phyloP scores from a whole-genome alignment of 2,797 vertebrate species.

The Labeo calbasu region DNA sequence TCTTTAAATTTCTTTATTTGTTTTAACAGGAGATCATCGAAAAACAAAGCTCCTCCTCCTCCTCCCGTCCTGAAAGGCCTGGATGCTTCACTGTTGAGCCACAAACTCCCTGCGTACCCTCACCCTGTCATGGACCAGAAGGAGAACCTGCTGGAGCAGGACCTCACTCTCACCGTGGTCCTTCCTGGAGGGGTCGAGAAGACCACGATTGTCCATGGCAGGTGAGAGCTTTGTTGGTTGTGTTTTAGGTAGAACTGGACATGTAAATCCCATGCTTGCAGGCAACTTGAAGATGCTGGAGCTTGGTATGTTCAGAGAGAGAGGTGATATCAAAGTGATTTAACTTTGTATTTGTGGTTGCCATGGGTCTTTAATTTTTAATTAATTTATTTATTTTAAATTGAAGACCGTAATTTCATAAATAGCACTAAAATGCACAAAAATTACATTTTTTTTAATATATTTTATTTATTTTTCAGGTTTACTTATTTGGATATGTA shows the following conservation, averaged over 20 bases:
- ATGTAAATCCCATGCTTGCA: background rate
- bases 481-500: too few relatives aligned
- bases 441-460: too few relatives aligned
- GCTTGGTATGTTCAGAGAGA: background rate
- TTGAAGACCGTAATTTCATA: too few relatives aligned
- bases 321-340: background rate
- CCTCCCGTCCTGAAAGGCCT: slow-evolving; percentile 77
- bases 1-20: too few relatives aligned
- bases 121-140: slow-evolving; percentile 87
- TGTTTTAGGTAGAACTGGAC: slow-evolving; percentile 4
- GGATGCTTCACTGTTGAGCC: slow-evolving; percentile 74
- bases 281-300: background rate
- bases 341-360: background rate
- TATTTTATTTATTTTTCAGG: too few relatives aligned
- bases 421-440: too few relatives aligned
- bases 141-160: slow-evolving; percentile 85
- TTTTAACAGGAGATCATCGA: slow-evolving; percentile 84
- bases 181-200: slow-evolving; percentile 89
- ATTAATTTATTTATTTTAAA: too few relatives aligned
- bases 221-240: slow-evolving; percentile 74
- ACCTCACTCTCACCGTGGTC: slow-evolving; percentile 88
- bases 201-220: slow-evolving; percentile 85
- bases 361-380: too few relatives aligned
- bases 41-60: slow-evolving; percentile 91
- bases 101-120: slow-evolving; percentile 74